These are phyloP conservation scores for Notocelia uddmanniana DNA, from an alignment of 2,888 invertebrate species.

Conservation along the genomic window DNA sequence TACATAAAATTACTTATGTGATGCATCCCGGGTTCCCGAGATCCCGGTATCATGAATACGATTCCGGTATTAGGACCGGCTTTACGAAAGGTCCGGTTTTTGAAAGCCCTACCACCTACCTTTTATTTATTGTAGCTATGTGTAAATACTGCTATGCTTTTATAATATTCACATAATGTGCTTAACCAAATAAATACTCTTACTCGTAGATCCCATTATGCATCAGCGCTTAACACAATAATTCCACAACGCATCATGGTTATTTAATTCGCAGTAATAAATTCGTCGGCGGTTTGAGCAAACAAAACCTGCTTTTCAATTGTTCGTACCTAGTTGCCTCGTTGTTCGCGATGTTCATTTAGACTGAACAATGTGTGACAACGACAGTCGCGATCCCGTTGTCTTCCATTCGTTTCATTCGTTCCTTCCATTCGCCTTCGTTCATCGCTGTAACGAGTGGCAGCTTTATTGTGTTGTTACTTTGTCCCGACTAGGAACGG, in stretches of 20 bases:
- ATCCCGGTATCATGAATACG: no score
- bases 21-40: no score
- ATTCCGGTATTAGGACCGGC: no score
- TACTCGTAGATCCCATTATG: background rate
- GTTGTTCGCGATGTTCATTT: constrained; percentile 43
- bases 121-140: no score
- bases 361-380: constrained; percentile 45
- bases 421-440: constrained; percentile 32
- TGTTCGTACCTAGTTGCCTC: constrained; percentile 39
- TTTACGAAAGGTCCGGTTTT: no score
- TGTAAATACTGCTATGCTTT: no score
- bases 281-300: constrained; percentile 32
- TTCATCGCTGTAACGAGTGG: constrained; percentile 44
- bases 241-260: constrained; percentile 30
- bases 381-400: constrained; percentile 45
- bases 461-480: constrained; percentile 44
- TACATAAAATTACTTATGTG: no score
- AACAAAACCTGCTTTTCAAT: constrained; percentile 38
- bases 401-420: constrained; percentile 31
- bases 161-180: background rate
- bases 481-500: constrained; percentile 34
- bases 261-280: constrained; percentile 36
- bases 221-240: constrained; percentile 17
- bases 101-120: no score
- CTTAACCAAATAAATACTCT: constrained; percentile 20